Base-by-base conservation (phyloP, 2,888 invertebrate genomes). In the Eutolmus rufibarbis region DNA sequence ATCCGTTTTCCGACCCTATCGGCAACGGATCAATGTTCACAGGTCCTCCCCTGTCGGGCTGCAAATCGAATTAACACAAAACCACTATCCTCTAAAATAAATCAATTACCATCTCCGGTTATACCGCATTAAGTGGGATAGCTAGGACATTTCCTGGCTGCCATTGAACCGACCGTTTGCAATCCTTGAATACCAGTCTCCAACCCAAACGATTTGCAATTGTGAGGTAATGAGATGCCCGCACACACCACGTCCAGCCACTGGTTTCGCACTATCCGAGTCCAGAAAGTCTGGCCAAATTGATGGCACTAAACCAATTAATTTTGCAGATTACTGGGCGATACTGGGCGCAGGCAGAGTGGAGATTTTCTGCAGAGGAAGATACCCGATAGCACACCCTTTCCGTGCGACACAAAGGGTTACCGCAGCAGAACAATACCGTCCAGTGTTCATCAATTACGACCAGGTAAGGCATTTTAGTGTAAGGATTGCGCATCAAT, bases 381-480 rank as follows among this genome's bases (percentile, higher is more conserved):
- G 9, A 84, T 91, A 3, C 89, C 91, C 0, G 74, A 86, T 0
- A 88, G 87, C 2, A 88, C 90, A 16, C 90, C 91, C 16, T 93
- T 93, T 90, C 92, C 92, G 2, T 93, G 93, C 78, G 88, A 91
- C 51, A 89, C 91, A 23, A 91, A 91, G 46, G 90, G 90, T 19
- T 90, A 91, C 0, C 91, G 93, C 0, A 92, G 92, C 0, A 51
- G 37, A 0, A 89, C 40, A 2, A 88, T 92, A 8, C 95, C 95
- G 0, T 92, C 90, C 7, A 94, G 93, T 31, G 94, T 95, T 19
- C 93, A 95, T 90, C 90, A 92, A 79, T 89, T 95, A 77, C 92
- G 94, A 86, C 94, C 94, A 16, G 90, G 90, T 89, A 89, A 87
- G 74, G 86, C 84, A 51, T 81, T 82, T 87, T 66, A 74, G 31